Evolutionary conservation across 1,140 invertebrate species (phyloP).

Genomic region (Agraylea sexmaculata): DNA sequence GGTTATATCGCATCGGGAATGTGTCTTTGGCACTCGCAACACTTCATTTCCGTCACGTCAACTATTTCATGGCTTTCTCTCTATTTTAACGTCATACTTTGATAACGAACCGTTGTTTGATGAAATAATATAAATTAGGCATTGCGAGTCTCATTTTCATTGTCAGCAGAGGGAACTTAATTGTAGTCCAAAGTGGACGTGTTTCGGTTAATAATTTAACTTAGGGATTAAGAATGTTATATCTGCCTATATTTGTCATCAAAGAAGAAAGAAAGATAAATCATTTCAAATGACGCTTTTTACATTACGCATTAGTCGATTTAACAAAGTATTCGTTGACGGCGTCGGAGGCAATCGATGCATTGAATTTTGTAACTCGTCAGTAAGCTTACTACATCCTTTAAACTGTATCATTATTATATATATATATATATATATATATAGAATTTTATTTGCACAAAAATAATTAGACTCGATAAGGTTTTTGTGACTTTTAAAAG

Average conservation of each 20-base stretch:
- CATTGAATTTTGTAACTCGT: slow-evolving; percentile 22
- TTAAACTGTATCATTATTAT: slow-evolving; percentile 22
- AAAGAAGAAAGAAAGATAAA: slow-evolving; percentile 16
- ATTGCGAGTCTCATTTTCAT: neutral
- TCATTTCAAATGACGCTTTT: slow-evolving; percentile 22
- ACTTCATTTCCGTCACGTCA: slow-evolving; percentile 7
- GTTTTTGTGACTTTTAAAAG: slow-evolving; percentile 22
- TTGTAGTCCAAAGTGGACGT: slow-evolving; percentile 22
- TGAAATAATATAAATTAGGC: neutral
- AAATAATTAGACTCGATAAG: slow-evolving; percentile 21
- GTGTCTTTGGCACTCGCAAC: slow-evolving; percentile 15
- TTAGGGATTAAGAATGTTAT: slow-evolving; percentile 21
- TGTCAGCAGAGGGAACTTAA: slow-evolving; percentile 15
- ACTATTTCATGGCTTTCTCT: slow-evolving; percentile 3
- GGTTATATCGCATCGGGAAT: slow-evolving; percentile 16
- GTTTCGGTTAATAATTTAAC: slow-evolving; percentile 16
- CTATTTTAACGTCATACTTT: neutral
- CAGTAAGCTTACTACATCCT: slow-evolving; percentile 21
- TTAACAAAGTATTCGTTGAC: slow-evolving; percentile 19
- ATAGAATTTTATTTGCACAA: slow-evolving; percentile 23
- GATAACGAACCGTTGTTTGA: neutral
- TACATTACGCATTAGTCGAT: slow-evolving; percentile 23
- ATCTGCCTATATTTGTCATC: slow-evolving; percentile 21
- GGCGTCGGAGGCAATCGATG: slow-evolving; percentile 20
- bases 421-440: slow-evolving; percentile 13